phyloP scores from a whole-genome alignment of 23 tunicate genomes.

The Styela clava region DNA sequence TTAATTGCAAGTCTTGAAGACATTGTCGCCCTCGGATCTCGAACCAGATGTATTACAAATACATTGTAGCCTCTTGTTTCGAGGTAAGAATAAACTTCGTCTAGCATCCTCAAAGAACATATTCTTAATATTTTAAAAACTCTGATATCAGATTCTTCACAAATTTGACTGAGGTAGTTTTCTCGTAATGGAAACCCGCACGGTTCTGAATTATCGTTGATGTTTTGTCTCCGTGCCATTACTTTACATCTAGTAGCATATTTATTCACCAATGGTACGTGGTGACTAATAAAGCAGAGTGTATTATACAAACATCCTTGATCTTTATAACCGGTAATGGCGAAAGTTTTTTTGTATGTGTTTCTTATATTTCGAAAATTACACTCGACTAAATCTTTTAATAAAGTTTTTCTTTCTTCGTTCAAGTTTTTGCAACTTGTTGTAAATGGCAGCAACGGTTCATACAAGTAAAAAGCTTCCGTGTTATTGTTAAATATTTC shows the following conservation, averaged over 20 bases:
- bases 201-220: neutral
- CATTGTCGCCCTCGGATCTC: constrained; percentile 70
- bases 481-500: constrained; percentile 52
- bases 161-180: constrained; percentile 30
- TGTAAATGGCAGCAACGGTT: constrained; percentile 71
- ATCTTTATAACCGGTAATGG: constrained; percentile 28
- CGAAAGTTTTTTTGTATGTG: constrained; percentile 32
- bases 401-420: constrained; percentile 25
- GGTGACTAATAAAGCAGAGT: constrained; percentile 45
- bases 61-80: neutral
- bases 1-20: constrained; percentile 28
- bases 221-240: neutral
- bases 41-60: constrained; percentile 40
- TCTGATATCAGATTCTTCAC: constrained; percentile 9
- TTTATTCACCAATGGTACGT: constrained; percentile 21
- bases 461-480: constrained; percentile 50
- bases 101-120: constrained; percentile 35
- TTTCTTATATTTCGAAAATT: constrained; percentile 15
- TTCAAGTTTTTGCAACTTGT: constrained; percentile 34
- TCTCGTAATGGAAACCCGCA: constrained; percentile 18
- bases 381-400: constrained; percentile 31
- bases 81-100: constrained; percentile 5
- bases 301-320: constrained; percentile 35
- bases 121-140: constrained; percentile 54
- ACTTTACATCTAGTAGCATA: neutral